Evolutionary conservation across 2,113 vertebrate genomes (phyloP).

Genomic region (Myxocyprinus asiaticus): DNA sequence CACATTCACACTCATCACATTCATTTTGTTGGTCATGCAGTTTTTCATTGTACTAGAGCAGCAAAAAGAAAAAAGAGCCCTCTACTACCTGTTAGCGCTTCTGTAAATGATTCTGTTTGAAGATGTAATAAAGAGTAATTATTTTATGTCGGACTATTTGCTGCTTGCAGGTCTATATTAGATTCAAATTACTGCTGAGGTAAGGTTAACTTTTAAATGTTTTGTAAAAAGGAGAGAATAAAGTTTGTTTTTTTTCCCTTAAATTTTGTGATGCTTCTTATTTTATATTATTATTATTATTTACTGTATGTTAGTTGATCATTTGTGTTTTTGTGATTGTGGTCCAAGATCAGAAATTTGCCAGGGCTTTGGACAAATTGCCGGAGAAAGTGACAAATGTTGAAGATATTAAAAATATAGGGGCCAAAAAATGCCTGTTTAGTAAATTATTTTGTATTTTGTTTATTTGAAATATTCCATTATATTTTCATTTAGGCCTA

Average conservation of each 20-base stretch:
- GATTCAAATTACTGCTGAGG: slow-evolving; percentile 64
- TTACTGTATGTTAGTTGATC: no score
- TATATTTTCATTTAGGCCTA: no score
- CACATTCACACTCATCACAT: slow-evolving; percentile 4
- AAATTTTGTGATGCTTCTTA: slow-evolving; percentile 37
- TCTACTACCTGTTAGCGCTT: slow-evolving; percentile 53
- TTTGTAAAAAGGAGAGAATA: slow-evolving; percentile 74
- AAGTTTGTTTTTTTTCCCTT: slow-evolving; percentile 66
- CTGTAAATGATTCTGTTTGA: slow-evolving; percentile 59
- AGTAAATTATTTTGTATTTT: no score
- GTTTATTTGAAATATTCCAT: no score
- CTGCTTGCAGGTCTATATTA: slow-evolving; percentile 64
- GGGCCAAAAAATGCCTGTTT: no score
- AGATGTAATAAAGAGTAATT: slow-evolving; percentile 57
- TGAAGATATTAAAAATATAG: no score
- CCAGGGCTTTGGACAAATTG: no score
- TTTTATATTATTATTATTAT: no score
- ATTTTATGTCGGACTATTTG: slow-evolving; percentile 61
- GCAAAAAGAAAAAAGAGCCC: slow-evolving; percentile 58
- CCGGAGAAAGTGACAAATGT: no score
- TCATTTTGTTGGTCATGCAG: slow-evolving; percentile 29
- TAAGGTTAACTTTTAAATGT: slow-evolving; percentile 69
- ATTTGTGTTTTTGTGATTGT: no score
- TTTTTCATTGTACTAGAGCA: slow-evolving; percentile 67
- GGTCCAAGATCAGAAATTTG: no score